Evolutionary conservation across 2,797 vertebrate species (phyloP).

Genomic region (Urophycis tenuis): DNA sequence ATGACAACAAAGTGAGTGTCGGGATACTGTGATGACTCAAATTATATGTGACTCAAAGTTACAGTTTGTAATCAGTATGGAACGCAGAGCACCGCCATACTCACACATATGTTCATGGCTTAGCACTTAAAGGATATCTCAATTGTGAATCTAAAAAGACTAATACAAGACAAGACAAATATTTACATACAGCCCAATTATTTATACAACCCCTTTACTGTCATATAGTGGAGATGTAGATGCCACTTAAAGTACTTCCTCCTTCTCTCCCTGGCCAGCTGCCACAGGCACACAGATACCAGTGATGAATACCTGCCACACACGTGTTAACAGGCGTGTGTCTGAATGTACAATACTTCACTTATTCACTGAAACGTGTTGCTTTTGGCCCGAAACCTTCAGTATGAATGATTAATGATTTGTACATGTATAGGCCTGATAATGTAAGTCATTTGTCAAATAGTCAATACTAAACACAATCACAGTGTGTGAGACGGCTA

Average conservation of each 20-base stretch:
- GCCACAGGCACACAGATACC: not conserved
- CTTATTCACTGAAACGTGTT: not conserved
- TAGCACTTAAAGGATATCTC: too few species aligned
- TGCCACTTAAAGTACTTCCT: not conserved
- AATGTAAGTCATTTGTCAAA: not conserved
- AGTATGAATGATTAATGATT: not conserved
- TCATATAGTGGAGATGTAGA: too few species aligned
- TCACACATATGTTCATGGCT: too few species aligned
- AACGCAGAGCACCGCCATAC: too few species aligned
- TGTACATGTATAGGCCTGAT: not conserved
- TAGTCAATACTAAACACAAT: not conserved
- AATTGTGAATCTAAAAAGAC: too few species aligned
- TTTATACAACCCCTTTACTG: not conserved
- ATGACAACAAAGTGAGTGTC: not conserved
- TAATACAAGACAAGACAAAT: not conserved
- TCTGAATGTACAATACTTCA: not conserved
- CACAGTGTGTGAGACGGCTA: not conserved
- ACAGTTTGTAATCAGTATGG: too few species aligned
- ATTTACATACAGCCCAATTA: not conserved
- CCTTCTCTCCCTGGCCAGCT: not conserved
- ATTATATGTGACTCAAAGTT: too few species aligned
- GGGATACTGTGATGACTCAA: not conserved
- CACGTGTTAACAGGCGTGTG: not conserved
- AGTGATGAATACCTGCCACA: not conserved
- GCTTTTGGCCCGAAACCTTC: not conserved